Conservation (phyloP, 2,888 invertebrate genomes). For the Watsonalla binaria region DNA sequence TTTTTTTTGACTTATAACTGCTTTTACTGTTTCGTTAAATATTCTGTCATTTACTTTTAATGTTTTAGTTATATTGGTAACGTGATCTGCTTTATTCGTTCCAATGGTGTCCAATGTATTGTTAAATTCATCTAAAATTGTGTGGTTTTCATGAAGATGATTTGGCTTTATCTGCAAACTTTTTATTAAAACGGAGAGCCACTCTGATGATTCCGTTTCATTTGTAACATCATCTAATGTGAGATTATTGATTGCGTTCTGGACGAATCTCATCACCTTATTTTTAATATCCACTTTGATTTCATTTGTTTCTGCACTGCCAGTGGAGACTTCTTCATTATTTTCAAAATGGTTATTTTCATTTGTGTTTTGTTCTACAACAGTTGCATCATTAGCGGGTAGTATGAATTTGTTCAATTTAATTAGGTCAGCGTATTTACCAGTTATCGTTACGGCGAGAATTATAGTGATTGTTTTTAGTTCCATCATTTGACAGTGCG, state of each 20-base stretch:
- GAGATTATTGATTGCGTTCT: neutral
- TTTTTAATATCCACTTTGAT: neutral
- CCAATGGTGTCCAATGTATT: too few species aligned
- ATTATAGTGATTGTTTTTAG: neutral
- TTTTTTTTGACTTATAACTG: too few species aligned
- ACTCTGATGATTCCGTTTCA: neutral
- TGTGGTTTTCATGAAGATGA: too few species aligned
- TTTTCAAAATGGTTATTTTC: neutral
- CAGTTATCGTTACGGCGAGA: neutral
- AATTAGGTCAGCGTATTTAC: conserved; percentile 6
- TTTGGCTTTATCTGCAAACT: too few species aligned
- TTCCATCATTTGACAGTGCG: neutral
- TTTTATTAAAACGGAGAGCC: neutral
- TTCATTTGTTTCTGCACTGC: neutral
- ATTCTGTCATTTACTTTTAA: too few species aligned
- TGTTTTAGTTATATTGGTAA: too few species aligned
- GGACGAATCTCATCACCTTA: neutral
- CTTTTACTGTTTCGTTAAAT: too few species aligned
- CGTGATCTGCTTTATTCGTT: too few species aligned
- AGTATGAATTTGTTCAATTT: conserved; percentile 7
- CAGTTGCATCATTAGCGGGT: conserved; percentile 11
- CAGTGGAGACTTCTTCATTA: neutral
- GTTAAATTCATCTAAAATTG: too few species aligned
- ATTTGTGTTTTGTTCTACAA: neutral
- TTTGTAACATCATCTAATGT: neutral